Base-by-base conservation (phyloP, 2,797 vertebrate genomes). In the Alauda arvensis region DNA sequence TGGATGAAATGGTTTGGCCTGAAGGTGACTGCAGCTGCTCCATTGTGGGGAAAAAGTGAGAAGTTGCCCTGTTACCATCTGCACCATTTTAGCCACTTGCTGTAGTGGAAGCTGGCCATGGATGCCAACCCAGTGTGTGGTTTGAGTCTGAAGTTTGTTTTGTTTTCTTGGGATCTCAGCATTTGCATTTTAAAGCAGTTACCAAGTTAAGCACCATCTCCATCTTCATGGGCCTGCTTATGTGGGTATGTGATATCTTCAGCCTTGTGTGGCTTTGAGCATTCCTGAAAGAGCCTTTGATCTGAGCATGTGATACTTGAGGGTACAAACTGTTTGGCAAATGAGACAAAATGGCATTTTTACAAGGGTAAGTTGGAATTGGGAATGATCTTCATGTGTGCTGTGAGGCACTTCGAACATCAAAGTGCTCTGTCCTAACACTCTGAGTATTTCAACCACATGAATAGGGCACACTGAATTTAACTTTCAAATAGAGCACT, bases 271-370 rank as follows among this genome's bases (percentile, higher is more conserved):
- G 43, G 76, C 56, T 78, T 61, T 83, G 15, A 71, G 62, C 61
- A 39, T 59, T 77, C 49, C 77, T 89, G 71, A 77, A 70, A 78
- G 42, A 82, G 53, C 14, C 70, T 94, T 92, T 93, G 87, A 74
- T 90, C 53, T 70, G 79, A 89, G 53, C 31, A 42, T 1, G 1
- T 60, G 13, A 23, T 67, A 91, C 66, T 77, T 87, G 56, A 70
- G 71, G 85, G 51, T 75, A 80, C 31, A 92, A 62, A 52, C 51
- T 81, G 60, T 72, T 68, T 70, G 76, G 77, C 69, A 83, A 82
- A 72, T 85, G 52, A 78, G 56, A 67, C 2, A 51, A 85, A 88
- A 77, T 10, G 62, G 51, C 68, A 59, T 81, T 90, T 94, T 88
- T 76, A 57, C 74, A 70, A 76, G 74, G 34, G 48, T 77, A 75